Evolutionary conservation across 2,113 vertebrate genomes (phyloP).

Genomic region (Amblyornis subalaris): DNA sequence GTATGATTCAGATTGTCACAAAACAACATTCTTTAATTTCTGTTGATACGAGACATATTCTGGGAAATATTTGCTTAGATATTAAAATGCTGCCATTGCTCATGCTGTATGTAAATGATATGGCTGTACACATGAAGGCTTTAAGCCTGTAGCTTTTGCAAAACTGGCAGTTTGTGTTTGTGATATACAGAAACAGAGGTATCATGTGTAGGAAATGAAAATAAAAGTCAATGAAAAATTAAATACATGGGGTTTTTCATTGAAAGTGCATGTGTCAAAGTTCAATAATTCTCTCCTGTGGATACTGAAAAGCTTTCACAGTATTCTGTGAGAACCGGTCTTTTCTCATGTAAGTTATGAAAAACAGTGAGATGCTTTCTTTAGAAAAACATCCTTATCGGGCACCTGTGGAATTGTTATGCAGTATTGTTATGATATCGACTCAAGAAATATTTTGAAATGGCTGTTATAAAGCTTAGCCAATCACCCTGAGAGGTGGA

Average conservation of each 20-base stretch:
- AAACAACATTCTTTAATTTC: neutral
- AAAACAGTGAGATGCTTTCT: too few species aligned
- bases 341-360: too few species aligned
- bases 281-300: neutral
- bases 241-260: neutral
- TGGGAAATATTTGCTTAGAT: neutral
- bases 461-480: too few species aligned
- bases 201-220: neutral
- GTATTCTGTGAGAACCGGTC: too few species aligned
- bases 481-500: too few species aligned
- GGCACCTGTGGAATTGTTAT: too few species aligned
- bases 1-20: neutral
- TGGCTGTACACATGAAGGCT: slow-evolving; percentile 15
- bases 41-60: neutral
- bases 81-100: slow-evolving; percentile 71
- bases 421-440: too few species aligned
- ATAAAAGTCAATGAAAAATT: neutral
- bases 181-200: slow-evolving; percentile 7
- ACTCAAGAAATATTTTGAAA: too few species aligned
- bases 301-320: too few species aligned
- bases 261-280: slow-evolving; percentile 52
- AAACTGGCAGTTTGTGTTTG: neutral
- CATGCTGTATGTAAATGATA: slow-evolving; percentile 52
- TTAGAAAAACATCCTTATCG: too few species aligned
- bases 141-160: slow-evolving; percentile 21